Evolutionary conservation across 2,888 invertebrate species (phyloP), one percentile per base, ranked within the genome.

Genomic region (Crematogaster levior): DNA sequence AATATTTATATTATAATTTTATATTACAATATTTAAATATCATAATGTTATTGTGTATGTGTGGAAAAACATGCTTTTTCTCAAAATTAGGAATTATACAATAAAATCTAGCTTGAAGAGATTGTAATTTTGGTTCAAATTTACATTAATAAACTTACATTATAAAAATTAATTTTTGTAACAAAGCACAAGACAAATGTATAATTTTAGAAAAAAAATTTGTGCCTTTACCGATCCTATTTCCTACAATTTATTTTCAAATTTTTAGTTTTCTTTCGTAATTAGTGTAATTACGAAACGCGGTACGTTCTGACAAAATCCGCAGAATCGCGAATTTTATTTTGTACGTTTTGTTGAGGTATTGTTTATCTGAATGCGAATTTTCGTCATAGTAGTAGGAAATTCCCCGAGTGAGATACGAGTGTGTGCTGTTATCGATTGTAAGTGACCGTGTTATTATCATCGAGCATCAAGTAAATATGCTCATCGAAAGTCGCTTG

Each of bases 301-400:
- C n/a, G 3, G 7, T 24, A 15, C 9, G 10, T 27, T 72, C 40
- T 56, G 40, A 58, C 27, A 5, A 72, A 43, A 24, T 10, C n/a
- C 27, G 53, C 56, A 18, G 21, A 72, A n/a, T 1, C 37, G 40
- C 12, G n/a, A 34, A 18, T 56, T 56, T 72, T 58, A 72, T 58
- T 40, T 15, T 43, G 24, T n/a, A 48, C 6, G 7, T 40, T 21
- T 81, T 43, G 15, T 51, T 34, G 18, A 37, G 12, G 37, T 58
- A 30, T 56, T 56, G 24, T 72, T 72, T 72, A 72, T 72, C 40
- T 72, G 56, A 37, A 27, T 40, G 34, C 72, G 5, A 72, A 72
- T 58, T 73, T 73, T 73, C 73, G 60, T 73, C 34, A 73, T 9
- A 34, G 21, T 30, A 15, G 21, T 21, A 73, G 73, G 73, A 61